phyloP scores from a whole-genome alignment of 1,140 invertebrate species.

The Anoplophora glabripennis region DNA sequence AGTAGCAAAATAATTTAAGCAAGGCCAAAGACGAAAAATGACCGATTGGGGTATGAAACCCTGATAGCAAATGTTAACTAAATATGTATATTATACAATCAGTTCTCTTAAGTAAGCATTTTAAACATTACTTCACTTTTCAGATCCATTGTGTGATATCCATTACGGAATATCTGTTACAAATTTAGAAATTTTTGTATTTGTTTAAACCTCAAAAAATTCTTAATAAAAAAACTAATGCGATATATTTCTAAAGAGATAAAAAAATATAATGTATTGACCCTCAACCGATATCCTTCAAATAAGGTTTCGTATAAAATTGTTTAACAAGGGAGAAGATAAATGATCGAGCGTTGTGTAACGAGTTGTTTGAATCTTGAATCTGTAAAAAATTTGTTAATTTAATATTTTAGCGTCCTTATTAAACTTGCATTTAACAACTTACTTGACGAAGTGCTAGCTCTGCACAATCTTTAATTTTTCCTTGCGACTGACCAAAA shows the following conservation, averaged over 20 bases:
- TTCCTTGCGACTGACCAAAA: constrained; percentile 44
- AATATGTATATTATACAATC: too few species aligned
- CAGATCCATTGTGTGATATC: too few species aligned
- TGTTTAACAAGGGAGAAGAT: constrained; percentile 38
- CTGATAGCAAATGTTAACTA: too few species aligned
- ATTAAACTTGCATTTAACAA: constrained; percentile 5
- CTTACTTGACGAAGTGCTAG: constrained; percentile 42
- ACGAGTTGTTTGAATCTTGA: constrained; percentile 46
- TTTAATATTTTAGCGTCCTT: neutral
- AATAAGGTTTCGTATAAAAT: constrained; percentile 44
- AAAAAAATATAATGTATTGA: neutral
- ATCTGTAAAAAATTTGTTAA: constrained; percentile 34
- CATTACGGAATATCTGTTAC: too few species aligned
- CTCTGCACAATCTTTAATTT: constrained; percentile 46
- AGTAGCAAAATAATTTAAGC: too few species aligned
- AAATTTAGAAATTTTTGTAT: too few species aligned
- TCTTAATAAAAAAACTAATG: too few species aligned
- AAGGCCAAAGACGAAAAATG: too few species aligned
- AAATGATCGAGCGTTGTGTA: constrained; percentile 43
- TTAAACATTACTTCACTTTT: too few species aligned
- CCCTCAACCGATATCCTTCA: constrained; percentile 35
- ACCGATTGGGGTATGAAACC: too few species aligned
- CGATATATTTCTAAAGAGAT: neutral
- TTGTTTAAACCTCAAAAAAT: too few species aligned
- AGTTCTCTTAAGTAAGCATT: too few species aligned